Base-by-base conservation (phyloP, 1,140 invertebrate genomes). In the Holotrichia oblita region DNA sequence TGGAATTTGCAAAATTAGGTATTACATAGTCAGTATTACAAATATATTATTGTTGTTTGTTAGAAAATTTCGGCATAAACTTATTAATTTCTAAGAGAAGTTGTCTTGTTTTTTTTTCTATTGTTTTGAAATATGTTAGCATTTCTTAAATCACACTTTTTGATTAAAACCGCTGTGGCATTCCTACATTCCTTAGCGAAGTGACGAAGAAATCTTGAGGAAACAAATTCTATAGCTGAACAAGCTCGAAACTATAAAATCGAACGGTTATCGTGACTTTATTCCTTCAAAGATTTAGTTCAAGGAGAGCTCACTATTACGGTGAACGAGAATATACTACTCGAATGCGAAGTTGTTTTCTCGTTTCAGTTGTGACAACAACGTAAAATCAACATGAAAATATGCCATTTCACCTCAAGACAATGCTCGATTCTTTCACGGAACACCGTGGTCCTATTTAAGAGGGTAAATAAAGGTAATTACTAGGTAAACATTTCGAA, bases 401-500 rank as follows among this genome's bases (percentile, higher is more conserved):
- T 64, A 64, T 64, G 61, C 24, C 61, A 27, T 64, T 64, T 64
- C 61, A 64, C 24, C 61, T 27, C 61, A 12, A 64, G 61, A 64
- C 61, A 64, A 64, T 27, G 61, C 24, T 22, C 44, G 44, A 48
- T 64, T 64, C 59, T 64, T 64, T 64, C 17, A 64, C 59, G 17
- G 24, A 17, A 27, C 22, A 20, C n/a, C 61, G 61, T 27, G 61
- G 44, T 10, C 44, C 44, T 48, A 48, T 48, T 48, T 48, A 12
- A 64, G 8, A 64, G 61, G 61, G 24, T 27, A 64, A 64, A 64
- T 64, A 64, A 27, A 64, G 61, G 61, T 64, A 64, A 64, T 64
- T 64, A 64, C 61, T 64, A 8, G 61, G 61, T 20, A 64, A 64
- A 64, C 61, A 64, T 64, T 64, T 24, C 24, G 61, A 64, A 64